Conservation (phyloP, 2,888 invertebrate genomes). For the Mamestra brassicae region DNA sequence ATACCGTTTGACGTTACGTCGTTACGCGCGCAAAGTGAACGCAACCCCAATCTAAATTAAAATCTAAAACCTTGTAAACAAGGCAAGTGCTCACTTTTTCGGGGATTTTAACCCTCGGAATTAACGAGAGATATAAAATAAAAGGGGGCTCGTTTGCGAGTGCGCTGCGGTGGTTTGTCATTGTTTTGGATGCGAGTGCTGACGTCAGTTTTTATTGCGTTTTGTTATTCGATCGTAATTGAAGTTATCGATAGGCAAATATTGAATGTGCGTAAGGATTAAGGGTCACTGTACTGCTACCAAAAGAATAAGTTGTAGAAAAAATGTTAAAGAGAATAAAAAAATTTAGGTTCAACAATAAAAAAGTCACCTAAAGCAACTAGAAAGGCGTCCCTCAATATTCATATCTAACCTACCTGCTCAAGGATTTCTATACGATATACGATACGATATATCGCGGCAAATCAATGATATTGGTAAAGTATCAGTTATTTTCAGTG, state of each 20-base stretch:
- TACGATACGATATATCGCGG: no score
- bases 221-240: conserved; percentile 19
- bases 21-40: conserved; percentile 70
- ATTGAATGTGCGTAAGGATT: no score
- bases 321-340: no score
- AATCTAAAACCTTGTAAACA: conserved; percentile 92
- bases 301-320: no score
- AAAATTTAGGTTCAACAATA: no score
- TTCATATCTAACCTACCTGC: no score
- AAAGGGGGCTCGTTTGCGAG: conserved; percentile 76
- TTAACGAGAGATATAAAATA: conserved; percentile 88
- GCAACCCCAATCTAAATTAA: conserved; percentile 91
- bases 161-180: conserved; percentile 79
- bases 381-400: no score
- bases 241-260: conserved; percentile 2
- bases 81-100: conserved; percentile 92
- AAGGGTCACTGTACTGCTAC: no score
- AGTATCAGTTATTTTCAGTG: no score
- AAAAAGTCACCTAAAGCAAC: no score
- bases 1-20: conserved; percentile 75
- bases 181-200: conserved; percentile 65
- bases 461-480: no score
- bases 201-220: conserved; percentile 60
- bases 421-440: no score
- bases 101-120: conserved; percentile 91